Evolutionary conservation across 2,888 invertebrate species (phyloP).

Genomic region (Calliphora vomitoria): DNA sequence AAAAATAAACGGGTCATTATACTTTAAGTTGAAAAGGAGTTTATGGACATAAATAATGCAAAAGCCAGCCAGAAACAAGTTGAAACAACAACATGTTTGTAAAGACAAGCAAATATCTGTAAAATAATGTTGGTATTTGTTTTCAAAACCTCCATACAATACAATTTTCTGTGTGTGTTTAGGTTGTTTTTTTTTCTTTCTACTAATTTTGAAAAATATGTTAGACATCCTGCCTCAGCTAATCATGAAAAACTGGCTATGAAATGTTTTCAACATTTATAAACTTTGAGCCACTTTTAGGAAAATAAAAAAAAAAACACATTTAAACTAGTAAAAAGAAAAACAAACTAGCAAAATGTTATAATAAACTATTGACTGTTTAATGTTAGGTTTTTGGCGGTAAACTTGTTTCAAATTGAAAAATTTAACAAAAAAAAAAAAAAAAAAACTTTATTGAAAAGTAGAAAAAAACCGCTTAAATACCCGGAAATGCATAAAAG

Average conservation of each 20-base stretch:
- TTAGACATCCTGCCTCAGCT: slow-evolving; percentile 67
- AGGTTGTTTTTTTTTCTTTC: too few species aligned
- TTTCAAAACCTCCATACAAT: neutral
- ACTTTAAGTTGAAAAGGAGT: slow-evolving; percentile 47
- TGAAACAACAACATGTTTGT: neutral
- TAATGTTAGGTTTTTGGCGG: slow-evolving; percentile 60
- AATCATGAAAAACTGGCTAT: slow-evolving; percentile 67
- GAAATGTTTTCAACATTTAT: slow-evolving; percentile 33
- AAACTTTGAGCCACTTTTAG: slow-evolving; percentile 58
- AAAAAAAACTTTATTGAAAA: slow-evolving; percentile 47
- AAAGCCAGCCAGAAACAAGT: slow-evolving; percentile 16
- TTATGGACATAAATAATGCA: slow-evolving; percentile 4
- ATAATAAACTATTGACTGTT: slow-evolving; percentile 51
- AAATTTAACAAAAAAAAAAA: slow-evolving; percentile 19
- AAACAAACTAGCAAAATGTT: slow-evolving; percentile 22
- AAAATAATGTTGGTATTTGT: neutral
- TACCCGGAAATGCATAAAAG: slow-evolving; percentile 70
- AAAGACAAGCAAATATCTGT: neutral
- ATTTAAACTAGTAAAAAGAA: neutral
- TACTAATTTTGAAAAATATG: slow-evolving; percentile 21
- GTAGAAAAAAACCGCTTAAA: slow-evolving; percentile 43
- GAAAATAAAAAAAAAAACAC: slow-evolving; percentile 15
- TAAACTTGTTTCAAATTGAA: slow-evolving; percentile 69
- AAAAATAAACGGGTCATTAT: slow-evolving; percentile 59
- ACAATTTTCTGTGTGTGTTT: neutral